Base-by-base conservation (phyloP, 2,113 vertebrate genomes). In the Haliaeetus leucogaster region DNA sequence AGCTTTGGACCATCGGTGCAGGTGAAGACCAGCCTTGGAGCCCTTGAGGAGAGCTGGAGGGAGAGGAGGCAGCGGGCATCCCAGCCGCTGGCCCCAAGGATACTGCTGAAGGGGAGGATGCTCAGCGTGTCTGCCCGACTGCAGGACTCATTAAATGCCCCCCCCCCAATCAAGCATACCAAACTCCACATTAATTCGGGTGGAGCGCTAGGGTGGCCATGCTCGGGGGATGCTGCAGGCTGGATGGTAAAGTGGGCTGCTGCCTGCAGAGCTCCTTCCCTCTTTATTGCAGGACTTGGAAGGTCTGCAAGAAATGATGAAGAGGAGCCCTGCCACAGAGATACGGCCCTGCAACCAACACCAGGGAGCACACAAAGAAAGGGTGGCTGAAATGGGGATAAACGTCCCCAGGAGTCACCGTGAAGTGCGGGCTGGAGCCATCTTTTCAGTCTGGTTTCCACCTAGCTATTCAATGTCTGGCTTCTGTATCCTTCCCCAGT, bases 151-250 rank as follows among this genome's bases (percentile, higher is more conserved):
- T 34, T 27, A 53, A n/a, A 11, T 43, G 18, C 22, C 2, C 18
- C 17, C 7, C 26, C 4, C 6, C 0, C 38, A 38, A 0, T 4
- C 7, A 34, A 53, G 50, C 27, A 16, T 5, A 52, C 6, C 32
- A 22, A 86, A 67, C 22, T 18, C 25, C 38, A 7, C 8, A 12
- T 15, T 45, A 58, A 47, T 53, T 42, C 47, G 59, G 70, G 38
- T 14, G 73, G 73, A 74, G 55, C 4, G 3, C 43, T 38, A 30
- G 32, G 25, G 16, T 36, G 78, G 30, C 70, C n/a, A 16, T 12
- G 71, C 48, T 45, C 4, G 0, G 25, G 38, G 34, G 48, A 68
- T n/a, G 34, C 61, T 59, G 96, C 74, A 71, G 56, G 29, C 45
- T 74, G 74, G 78, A 22, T 1, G 4, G 30, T 22, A 73, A 58